These are phyloP conservation scores for Drosophila gaucha DNA, from an alignment of 2,888 invertebrate genomes.

Conservation along the genomic window DNA sequence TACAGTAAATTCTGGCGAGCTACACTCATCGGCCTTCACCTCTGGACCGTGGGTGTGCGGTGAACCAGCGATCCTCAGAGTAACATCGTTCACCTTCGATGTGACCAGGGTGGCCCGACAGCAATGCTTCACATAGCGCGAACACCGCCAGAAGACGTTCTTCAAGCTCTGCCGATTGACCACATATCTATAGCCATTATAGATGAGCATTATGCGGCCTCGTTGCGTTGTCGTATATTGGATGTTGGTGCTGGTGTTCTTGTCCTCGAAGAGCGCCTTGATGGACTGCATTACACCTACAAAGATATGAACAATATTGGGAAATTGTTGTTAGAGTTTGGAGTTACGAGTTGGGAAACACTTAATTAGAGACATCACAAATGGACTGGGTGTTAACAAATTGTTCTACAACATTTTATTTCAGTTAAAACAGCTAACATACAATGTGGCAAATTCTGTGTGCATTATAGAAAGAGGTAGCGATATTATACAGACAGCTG, in stretches of 20 bases:
- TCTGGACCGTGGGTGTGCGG: conserved; percentile 84
- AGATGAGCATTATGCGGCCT: conserved; percentile 84
- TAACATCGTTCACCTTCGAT: conserved; percentile 81
- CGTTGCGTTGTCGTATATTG: conserved; percentile 84
- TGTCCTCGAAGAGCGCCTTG: conserved; percentile 80
- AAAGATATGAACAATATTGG: not conserved
- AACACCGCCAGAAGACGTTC: conserved; percentile 85
- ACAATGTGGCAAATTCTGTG: conserved; percentile 31
- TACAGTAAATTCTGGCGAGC: conserved; percentile 74
- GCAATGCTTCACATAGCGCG: conserved; percentile 84
- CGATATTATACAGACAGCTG: too few species aligned
- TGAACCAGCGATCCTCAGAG: conserved; percentile 82
- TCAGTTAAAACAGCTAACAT: conserved; percentile 47
- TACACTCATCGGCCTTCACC: conserved; percentile 72
- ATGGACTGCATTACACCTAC: conserved; percentile 69
- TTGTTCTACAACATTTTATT: conserved; percentile 55
- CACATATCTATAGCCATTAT: conserved; percentile 84
- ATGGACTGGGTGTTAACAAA: conserved; percentile 12
- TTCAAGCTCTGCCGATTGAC: conserved; percentile 84
- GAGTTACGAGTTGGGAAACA: not conserved
- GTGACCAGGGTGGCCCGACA: conserved; percentile 84
- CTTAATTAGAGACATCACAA: conserved; percentile 4
- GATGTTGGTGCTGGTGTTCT: conserved; percentile 77
- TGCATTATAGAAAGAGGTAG: conserved; percentile 2
- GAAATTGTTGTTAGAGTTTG: not conserved